phyloP scores from a whole-genome alignment of 2,113 vertebrate genomes.

The Cervus canadensis region DNA sequence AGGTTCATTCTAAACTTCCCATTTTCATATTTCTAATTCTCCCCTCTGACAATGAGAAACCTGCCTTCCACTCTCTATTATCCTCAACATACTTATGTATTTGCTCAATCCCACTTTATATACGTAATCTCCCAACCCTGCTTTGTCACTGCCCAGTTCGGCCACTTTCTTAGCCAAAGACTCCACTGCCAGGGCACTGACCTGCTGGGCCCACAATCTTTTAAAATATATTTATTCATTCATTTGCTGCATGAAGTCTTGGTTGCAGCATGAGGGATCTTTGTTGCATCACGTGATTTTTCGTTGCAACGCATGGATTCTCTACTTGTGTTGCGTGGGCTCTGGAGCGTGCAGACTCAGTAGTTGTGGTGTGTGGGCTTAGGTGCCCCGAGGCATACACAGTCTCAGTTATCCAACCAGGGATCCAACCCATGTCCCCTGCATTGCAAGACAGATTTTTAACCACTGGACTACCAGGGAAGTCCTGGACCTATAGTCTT shows the following conservation, averaged over 20 bases:
- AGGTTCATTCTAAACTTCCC: not conserved
- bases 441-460: not conserved
- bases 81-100: not conserved
- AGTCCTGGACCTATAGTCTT: not conserved
- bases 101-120: not conserved
- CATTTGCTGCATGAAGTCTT: not conserved
- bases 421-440: not conserved
- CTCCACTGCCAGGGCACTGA: not conserved
- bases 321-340: not conserved
- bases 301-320: not conserved
- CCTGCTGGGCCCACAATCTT: not conserved
- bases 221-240: not conserved
- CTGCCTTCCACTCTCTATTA: not conserved
- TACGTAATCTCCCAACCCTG: not conserved
- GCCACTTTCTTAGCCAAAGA: not conserved
- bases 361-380: not conserved
- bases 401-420: not conserved
- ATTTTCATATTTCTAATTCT: not conserved
- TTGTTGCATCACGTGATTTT: not conserved
- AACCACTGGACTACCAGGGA: not conserved
- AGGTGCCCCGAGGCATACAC: not conserved
- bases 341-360: not conserved
- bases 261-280: not conserved
- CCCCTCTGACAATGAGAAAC: not conserved
- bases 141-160: not conserved